Evolutionary conservation across 2,113 vertebrate species (phyloP).

Genomic region (Pogonocichla stellata): DNA sequence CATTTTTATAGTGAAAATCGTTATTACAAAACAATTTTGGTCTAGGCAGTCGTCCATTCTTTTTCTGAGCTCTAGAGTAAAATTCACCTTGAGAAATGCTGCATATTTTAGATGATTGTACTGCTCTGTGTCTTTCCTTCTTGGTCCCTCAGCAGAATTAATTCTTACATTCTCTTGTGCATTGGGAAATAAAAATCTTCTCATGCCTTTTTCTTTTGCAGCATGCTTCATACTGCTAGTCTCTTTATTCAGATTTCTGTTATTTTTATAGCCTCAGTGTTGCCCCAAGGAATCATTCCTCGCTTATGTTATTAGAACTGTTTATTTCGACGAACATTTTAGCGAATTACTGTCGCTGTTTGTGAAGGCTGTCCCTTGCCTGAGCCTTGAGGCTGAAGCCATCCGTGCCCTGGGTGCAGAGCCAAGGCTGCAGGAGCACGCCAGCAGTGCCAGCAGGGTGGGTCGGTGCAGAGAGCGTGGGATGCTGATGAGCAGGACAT

Average conservation of each 20-base stretch:
- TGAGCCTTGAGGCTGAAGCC: neutral
- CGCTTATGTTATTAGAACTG: neutral
- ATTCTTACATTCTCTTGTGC: neutral
- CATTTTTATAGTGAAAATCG: neutral
- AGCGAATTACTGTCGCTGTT: accelerated
- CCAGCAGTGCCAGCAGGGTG: neutral
- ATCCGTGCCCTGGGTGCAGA: neutral
- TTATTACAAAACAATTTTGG: neutral
- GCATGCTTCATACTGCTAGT: accelerated
- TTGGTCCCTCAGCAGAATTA: neutral
- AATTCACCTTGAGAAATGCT: constrained; percentile 40
- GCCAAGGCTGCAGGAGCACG: neutral
- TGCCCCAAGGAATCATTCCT: neutral
- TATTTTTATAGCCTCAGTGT: neutral
- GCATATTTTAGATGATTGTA: neutral
- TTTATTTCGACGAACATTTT: neutral
- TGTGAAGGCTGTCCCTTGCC: neutral
- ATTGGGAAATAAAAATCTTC: constrained; percentile 4
- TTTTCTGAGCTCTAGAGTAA: constrained; percentile 9
- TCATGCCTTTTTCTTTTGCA: neutral
- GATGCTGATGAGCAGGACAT: neutral
- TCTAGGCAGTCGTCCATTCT: neutral
- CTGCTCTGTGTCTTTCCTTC: neutral
- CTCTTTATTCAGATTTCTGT: neutral
- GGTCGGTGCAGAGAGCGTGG: neutral